Percentiles rank a stretch among this genome's conserved stretches.
Conservation (phyloP, 1,140 invertebrate species). For the Drosophila auraria region DNA sequence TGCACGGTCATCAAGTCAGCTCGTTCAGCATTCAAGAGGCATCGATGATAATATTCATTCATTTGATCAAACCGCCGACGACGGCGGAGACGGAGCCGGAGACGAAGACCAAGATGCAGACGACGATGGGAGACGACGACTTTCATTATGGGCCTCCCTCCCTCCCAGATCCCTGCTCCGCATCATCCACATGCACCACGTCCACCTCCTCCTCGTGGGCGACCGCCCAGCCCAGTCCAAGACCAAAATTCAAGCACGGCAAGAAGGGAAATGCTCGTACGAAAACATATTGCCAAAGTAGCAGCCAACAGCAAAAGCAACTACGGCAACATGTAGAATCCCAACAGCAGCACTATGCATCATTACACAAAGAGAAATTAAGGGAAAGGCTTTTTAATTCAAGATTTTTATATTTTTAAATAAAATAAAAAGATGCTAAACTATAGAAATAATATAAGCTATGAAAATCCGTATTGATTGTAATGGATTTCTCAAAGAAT, state of each 20-base stretch:
- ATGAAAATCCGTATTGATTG: no score
- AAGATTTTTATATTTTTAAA: neutral
- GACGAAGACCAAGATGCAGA: constrained; percentile 23
- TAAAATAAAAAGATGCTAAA: no score
- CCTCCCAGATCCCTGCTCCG: neutral
- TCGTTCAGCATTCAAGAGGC: constrained; percentile 78
- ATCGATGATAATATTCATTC: constrained; percentile 84
- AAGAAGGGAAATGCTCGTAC: constrained; percentile 48
- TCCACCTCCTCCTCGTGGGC: constrained; percentile 40
- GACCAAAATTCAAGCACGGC: constrained; percentile 67
- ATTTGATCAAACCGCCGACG: constrained; percentile 82
- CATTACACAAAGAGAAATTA: constrained; percentile 64
- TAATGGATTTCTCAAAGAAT: no score
- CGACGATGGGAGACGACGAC: constrained; percentile 31
- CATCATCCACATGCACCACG: constrained; percentile 17
- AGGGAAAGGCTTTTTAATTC: constrained; percentile 1
- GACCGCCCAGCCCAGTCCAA: constrained; percentile 70
- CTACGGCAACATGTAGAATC: constrained; percentile 50
- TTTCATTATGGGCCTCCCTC: neutral
- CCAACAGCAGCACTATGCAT: constrained; percentile 60
- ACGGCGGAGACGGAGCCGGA: constrained; percentile 49
- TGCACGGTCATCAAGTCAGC: constrained; percentile 78
- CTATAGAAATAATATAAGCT: no score
- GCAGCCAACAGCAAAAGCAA: constrained; percentile 61
- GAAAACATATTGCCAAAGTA: constrained; percentile 82